Conservation (phyloP, 2,797 vertebrate genomes). For the Tamandua tetradactyla region DNA sequence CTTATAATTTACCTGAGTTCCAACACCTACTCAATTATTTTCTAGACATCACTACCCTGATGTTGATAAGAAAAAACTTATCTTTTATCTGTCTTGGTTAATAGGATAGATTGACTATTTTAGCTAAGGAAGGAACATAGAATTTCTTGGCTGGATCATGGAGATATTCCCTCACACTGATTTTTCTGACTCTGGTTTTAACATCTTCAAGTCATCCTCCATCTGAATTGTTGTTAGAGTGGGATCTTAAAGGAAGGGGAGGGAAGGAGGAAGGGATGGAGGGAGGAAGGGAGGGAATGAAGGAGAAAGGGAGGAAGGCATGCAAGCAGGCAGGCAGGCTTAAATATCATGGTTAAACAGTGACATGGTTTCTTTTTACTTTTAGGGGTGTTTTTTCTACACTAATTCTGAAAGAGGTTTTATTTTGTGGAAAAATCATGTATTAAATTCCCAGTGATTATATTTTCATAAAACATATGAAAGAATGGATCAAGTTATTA, state of each 20-base stretch:
- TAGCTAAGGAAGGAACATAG: neutral
- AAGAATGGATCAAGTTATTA: neutral
- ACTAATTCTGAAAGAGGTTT: slow-evolving; percentile 2
- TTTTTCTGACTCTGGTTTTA: neutral
- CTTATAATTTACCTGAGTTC: neutral
- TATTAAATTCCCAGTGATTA: slow-evolving; percentile 11
- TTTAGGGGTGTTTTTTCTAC: neutral
- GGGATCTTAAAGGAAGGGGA: too few relatives aligned
- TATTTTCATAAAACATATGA: neutral
- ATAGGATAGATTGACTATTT: neutral
- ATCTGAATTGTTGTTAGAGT: neutral
- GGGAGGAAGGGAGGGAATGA: neutral
- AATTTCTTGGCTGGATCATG: neutral
- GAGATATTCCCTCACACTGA: neutral
- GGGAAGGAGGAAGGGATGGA: neutral
- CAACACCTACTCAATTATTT: neutral
- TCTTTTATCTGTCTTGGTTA: neutral
- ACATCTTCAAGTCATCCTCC: neutral
- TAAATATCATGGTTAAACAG: neutral
- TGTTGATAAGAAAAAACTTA: neutral
- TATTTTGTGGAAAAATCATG: slow-evolving; percentile 6
- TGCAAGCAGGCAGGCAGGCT: neutral
- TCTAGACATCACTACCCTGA: neutral
- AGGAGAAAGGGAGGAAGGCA: neutral
- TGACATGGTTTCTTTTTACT: neutral